Conservation (phyloP, 2,888 invertebrate species). For the Lutraria lutraria region DNA sequence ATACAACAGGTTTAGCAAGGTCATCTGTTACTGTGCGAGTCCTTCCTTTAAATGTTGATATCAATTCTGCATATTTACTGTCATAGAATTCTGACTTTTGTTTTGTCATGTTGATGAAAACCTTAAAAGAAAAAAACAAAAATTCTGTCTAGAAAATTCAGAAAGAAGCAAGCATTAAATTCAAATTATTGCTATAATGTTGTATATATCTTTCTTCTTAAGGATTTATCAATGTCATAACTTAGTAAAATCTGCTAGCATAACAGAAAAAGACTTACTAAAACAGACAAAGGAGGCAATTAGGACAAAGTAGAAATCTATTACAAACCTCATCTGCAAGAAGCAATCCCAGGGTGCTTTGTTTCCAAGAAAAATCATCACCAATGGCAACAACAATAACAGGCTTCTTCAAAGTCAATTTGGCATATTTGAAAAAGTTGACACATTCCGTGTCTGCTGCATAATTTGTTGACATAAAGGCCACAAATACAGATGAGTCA, state of each 20-base stretch:
- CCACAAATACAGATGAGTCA: conserved; percentile 81
- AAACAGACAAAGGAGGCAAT: no score
- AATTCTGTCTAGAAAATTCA: no score
- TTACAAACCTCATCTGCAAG: conserved; percentile 79
- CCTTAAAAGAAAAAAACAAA: conserved; percentile 65
- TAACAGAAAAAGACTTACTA: no score
- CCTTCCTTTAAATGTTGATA: conserved; percentile 65
- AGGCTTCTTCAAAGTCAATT: conserved; percentile 78
- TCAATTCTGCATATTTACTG: conserved; percentile 81
- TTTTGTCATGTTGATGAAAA: conserved; percentile 82
- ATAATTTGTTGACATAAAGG: conserved; percentile 81
- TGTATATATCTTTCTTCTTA: no score
- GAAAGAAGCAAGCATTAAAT: no score
- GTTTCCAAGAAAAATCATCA: conserved; percentile 78
- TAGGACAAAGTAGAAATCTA: background rate
- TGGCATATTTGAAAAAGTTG: conserved; percentile 82
- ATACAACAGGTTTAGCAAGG: conserved; percentile 73
- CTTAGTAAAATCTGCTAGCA: no score
- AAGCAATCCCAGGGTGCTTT: conserved; percentile 80
- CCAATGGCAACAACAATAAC: conserved; percentile 81
- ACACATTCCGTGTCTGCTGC: conserved; percentile 78
- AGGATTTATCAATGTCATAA: no score
- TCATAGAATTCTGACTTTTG: conserved; percentile 78
- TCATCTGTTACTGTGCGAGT: conserved; percentile 39
- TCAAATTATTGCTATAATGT: no score